These are phyloP conservation scores for Trachythela sp. DNA, from an alignment of 64 coral and sea anemone species.

Conservation along the genomic window DNA sequence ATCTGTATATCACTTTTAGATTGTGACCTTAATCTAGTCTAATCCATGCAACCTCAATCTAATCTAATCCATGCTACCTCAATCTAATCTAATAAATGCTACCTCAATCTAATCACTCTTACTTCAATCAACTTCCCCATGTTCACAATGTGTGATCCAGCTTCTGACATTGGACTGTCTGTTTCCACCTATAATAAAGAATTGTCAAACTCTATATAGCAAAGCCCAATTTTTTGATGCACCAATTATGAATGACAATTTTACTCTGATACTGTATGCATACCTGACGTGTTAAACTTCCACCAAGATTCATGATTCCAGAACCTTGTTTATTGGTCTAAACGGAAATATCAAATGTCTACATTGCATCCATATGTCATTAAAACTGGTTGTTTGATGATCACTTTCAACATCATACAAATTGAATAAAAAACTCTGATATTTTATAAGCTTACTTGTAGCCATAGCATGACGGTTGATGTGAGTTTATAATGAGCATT, in stretches of 20 bases:
- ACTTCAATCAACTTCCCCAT: conserved; percentile 98
- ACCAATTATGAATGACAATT: background rate
- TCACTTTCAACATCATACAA: too few species aligned
- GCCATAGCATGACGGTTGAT: conserved; percentile 97
- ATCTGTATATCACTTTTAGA: conserved; percentile 23
- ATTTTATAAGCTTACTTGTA: conserved; percentile 72
- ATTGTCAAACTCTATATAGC: background rate
- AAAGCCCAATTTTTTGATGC: background rate
- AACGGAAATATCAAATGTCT: background rate
- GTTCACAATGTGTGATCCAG: conserved; percentile 89
- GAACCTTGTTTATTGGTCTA: conserved; percentile 90
- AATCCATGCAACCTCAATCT: too few species aligned
- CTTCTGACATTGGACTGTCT: conserved; percentile 72
- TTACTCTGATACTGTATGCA: background rate
- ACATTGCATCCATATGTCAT: background rate
- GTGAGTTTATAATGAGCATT: conserved; percentile 94
- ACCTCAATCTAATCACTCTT: background rate
- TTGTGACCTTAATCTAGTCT: too few species aligned
- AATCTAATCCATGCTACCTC: background rate
- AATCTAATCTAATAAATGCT: background rate
- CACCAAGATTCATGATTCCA: conserved; percentile 98
- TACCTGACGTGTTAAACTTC: conserved; percentile 98
- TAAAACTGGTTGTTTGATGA: background rate
- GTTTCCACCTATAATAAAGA: conserved; percentile 62
- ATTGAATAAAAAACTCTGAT: too few species aligned